These are phyloP conservation scores for Pachypsylla venusta DNA, from an alignment of 1,140 invertebrate genomes.

Conservation along the genomic window DNA sequence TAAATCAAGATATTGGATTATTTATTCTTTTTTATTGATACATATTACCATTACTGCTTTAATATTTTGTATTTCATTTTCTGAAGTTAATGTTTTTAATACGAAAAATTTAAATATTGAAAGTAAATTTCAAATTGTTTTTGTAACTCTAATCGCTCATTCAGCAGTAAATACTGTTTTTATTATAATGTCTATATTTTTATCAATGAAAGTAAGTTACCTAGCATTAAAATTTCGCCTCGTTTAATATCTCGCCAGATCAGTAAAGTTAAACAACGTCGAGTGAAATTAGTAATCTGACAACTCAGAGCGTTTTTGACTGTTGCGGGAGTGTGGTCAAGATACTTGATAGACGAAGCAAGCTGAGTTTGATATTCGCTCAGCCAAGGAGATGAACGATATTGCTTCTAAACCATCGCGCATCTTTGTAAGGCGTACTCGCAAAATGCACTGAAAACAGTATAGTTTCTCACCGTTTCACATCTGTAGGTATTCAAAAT, in stretches of 20 bases:
- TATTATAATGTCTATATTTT: background rate
- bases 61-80: background rate
- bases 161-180: background rate
- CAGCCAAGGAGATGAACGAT: too few species aligned
- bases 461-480: too few species aligned
- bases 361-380: too few species aligned
- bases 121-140: background rate
- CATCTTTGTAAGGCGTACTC: too few species aligned
- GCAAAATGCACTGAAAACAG: too few species aligned
- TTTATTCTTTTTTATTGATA: background rate
- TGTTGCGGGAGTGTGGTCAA: too few species aligned
- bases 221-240: background rate
- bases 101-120: background rate
- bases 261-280: too few species aligned
- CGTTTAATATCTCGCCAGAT: background rate
- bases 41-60: background rate
- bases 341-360: too few species aligned
- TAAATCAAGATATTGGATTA: background rate
- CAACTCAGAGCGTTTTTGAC: too few species aligned
- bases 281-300: too few species aligned
- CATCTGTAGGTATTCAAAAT: too few species aligned
- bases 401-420: too few species aligned
- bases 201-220: slow-evolving; percentile 3
- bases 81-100: background rate
- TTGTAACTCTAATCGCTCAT: background rate